Conservation (phyloP, 1,140 invertebrate genomes). For the Micrasema longulum region DNA sequence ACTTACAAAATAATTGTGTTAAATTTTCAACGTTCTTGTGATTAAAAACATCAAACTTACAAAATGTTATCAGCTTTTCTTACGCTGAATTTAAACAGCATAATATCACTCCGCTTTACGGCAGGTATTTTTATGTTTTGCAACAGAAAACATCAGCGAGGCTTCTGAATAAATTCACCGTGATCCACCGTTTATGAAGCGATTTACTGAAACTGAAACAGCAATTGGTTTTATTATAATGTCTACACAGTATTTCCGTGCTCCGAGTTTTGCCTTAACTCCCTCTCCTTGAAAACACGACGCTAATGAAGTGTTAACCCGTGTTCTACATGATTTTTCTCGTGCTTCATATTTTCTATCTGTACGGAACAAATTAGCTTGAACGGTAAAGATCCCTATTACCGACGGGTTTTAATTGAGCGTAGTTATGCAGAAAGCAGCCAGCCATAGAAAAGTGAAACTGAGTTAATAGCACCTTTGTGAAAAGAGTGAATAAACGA, state of each 20-base stretch:
- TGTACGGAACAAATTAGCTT: constrained; percentile 16
- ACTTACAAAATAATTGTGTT: too few relatives aligned
- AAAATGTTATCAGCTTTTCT: too few relatives aligned
- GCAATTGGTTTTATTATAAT: constrained; percentile 34
- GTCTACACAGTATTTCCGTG: constrained; percentile 28
- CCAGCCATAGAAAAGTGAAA: too few relatives aligned
- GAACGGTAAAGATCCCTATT: not conserved
- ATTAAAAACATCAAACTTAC: too few relatives aligned
- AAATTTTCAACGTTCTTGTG: too few relatives aligned
- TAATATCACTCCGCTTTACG: constrained; percentile 15
- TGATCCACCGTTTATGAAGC: constrained; percentile 40
- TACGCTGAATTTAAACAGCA: constrained; percentile 12
- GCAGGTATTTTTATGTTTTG: constrained; percentile 7
- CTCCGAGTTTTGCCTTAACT: constrained; percentile 5
- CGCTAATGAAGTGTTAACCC: constrained; percentile 51
- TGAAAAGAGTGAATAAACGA: too few relatives aligned
- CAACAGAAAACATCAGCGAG: not conserved
- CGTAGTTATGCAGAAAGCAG: too few relatives aligned
- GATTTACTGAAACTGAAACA: constrained; percentile 23
- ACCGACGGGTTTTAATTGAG: too few relatives aligned
- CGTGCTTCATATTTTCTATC: constrained; percentile 23
- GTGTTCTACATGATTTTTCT: constrained; percentile 35
- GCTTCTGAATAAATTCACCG: constrained; percentile 24
- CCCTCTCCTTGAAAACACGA: constrained; percentile 20
- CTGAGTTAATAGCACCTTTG: too few relatives aligned